phyloP scores from a whole-genome alignment of 2,888 invertebrate species.

The Pedicia rivosa region DNA sequence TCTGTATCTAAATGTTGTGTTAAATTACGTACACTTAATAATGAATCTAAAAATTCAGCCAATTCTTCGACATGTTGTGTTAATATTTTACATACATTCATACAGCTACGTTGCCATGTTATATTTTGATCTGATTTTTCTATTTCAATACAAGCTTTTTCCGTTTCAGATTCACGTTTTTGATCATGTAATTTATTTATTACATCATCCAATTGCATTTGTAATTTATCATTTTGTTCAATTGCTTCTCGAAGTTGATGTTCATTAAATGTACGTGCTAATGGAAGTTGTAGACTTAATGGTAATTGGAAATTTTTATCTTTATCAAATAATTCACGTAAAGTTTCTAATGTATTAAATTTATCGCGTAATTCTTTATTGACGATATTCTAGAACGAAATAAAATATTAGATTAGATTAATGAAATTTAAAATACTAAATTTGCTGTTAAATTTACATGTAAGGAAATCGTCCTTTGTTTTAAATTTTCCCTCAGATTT shows the following conservation, averaged over 20 bases:
- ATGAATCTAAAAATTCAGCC: constrained; percentile 40
- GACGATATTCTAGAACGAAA: constrained; percentile 31
- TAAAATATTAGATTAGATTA: background rate
- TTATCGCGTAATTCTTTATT: constrained; percentile 41
- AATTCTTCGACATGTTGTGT: constrained; percentile 41
- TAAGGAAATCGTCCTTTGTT: constrained; percentile 3
- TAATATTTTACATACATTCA: constrained; percentile 29
- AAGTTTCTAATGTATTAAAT: constrained; percentile 38
- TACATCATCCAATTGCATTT: too few species aligned
- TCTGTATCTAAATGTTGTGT: constrained; percentile 35
- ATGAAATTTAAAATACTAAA: background rate
- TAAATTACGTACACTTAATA: constrained; percentile 38
- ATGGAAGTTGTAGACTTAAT: constrained; percentile 11
- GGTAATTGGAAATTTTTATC: background rate
- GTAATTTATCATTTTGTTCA: constrained; percentile 24
- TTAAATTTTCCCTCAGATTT: background rate
- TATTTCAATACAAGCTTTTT: constrained; percentile 19
- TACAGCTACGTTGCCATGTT: constrained; percentile 25
- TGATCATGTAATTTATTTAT: constrained; percentile 19
- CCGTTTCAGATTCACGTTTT: background rate
- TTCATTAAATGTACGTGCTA: constrained; percentile 24
- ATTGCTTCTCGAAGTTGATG: constrained; percentile 21
- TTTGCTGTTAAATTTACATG: background rate
- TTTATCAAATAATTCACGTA: constrained; percentile 18
- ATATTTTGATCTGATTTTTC: constrained; percentile 22